Evolutionary conservation across 2,797 vertebrate genomes (phyloP), one percentile per base, ranked within the genome.

Genomic region (Spheniscus humboldti): DNA sequence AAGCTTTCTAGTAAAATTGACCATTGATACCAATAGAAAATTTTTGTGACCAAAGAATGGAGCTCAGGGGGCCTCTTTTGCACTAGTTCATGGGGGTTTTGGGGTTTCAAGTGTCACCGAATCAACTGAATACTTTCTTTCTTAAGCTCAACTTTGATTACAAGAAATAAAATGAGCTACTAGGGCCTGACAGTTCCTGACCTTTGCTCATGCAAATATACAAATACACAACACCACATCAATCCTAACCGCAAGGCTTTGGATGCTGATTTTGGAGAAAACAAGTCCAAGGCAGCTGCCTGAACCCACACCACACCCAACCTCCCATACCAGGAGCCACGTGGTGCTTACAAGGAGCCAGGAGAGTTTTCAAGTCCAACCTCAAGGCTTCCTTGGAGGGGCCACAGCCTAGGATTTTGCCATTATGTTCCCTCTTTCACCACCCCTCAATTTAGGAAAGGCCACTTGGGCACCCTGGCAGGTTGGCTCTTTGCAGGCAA

Each of bases 141-240:
- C 55, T 92, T 60, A 79, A 74, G 63, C 60, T 87, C 85, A 72
- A 55, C 75, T 86, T 88, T 62, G 81, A 77, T 77, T 89, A 80
- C 43, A 91, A 75, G 76, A 91, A 86, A 83, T 56, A 86, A 87
- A 92, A 76, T 50, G 75, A 94, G 91, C 67, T 76, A 81, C 71
- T 50, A 27, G 77, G 27, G 56, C 72, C 90, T 93, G 68, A 62
- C 78, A 39, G 85, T 66, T 94, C 95, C 93, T 69, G 81, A 92
- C 86, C 81, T 84, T 81, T 79, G 67, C 53, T 95, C 88, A 96
- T 84, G 90, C 79, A 94, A 87, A 76, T 86, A 92, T 13, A 93
- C 88, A 96, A 84, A 69, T 41, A 92, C 57, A 94, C 91, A 87
- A 55, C 73, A 85, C 59, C 83, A 86, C 4, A 0, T 72, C 88